These are phyloP conservation scores for Salvelinus namaycush DNA, from an alignment of 2,113 vertebrate genomes.

Conservation along the genomic window DNA sequence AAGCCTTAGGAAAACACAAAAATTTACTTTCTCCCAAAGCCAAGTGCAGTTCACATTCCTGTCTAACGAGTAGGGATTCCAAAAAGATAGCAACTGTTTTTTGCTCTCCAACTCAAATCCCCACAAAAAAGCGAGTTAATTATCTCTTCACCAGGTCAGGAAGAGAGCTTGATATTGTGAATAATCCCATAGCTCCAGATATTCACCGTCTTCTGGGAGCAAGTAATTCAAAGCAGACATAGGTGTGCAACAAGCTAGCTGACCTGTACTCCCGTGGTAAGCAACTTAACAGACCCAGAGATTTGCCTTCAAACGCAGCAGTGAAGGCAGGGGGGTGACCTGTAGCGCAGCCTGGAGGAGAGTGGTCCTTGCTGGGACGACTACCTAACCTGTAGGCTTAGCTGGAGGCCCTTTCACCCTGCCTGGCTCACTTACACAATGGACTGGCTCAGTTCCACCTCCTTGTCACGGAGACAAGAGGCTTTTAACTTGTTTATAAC, in stretches of 20 bases:
- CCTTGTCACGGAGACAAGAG: too few relatives aligned
- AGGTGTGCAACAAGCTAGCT: background rate
- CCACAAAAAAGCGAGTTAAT: background rate
- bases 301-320: too few relatives aligned
- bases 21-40: conserved; percentile 6
- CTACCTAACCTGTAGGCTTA: too few relatives aligned
- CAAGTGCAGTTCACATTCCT: conserved; percentile 40
- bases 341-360: too few relatives aligned
- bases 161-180: conserved; percentile 15
- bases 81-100: conserved; percentile 11
- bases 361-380: too few relatives aligned
- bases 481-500: too few relatives aligned
- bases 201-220: background rate
- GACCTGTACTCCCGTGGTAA: background rate
- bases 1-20: background rate
- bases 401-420: too few relatives aligned
- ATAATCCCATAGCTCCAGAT: background rate
- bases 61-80: conserved; percentile 42
- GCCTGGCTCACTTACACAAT: background rate
- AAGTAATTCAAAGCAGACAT: conserved; percentile 1
- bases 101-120: background rate
- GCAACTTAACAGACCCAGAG: too few relatives aligned
- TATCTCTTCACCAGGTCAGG: background rate
- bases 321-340: too few relatives aligned
- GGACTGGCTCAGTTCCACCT: too few relatives aligned